Base-by-base conservation (phyloP, 2,888 invertebrate genomes). In the Nomada flava region DNA sequence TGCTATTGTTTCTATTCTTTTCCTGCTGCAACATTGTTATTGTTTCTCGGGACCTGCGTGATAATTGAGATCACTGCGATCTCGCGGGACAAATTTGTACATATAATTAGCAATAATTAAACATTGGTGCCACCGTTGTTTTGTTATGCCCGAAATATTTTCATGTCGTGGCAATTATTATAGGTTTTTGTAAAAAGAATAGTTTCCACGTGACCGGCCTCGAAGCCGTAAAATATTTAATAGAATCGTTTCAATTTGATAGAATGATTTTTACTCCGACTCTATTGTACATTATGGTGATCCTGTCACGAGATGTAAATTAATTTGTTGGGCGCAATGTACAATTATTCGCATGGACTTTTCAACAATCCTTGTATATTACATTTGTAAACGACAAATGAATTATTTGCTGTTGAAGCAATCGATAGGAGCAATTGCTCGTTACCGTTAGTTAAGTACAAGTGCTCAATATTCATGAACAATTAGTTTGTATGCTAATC, bases 121-220 rank as follows among this genome's bases (percentile, higher is more conserved):
- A 55, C 36, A 36, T 36, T 53, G 15, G 20, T 15, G 1, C 23
- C 2, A 36, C 9, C 23, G 18, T 10, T 42, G 5, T 65, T 68
- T 23, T 57, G 44, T 57, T 69, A 57, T n/a, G 2, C 3, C 23
- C 20, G 2, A 29, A 5, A 67, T 44, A 23, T 13, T n/a, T 26
- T 69, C 44, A 13, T 7, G 29, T 15, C 11, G 64, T 18, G 23
- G 59, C 26, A n/a, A 20, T 26, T 29, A 57, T 23, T 36, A 5
- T 36, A 36, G 36, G 36, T 26, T 55, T 53, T 26, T 53, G 65
- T 59, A 20, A 11, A 71, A 18, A 42, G 23, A 23, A 63, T 60
- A 86, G 73, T 83, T 86, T 86, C 81, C 76, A 64, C n/a, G 59
- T 26, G 23, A 78, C 59, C 74, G 83, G 81, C 83, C 81, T 86